Evolutionary conservation across 1,140 invertebrate genomes (phyloP).

Genomic region (Drosophila elegans): DNA sequence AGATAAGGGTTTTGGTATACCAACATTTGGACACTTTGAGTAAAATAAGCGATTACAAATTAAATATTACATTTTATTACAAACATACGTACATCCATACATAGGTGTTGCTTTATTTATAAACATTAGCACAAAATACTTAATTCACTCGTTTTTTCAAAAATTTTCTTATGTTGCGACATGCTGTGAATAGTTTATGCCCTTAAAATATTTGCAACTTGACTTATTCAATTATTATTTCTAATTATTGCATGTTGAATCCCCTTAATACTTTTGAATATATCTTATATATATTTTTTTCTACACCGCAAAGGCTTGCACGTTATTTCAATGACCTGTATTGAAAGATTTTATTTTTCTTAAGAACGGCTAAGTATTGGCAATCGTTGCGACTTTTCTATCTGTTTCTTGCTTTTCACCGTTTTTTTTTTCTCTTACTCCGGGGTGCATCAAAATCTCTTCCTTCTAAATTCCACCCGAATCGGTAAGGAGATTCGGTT

Average conservation of each 20-base stretch:
- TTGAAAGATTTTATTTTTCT: background rate
- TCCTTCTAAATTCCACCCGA: too few relatives aligned
- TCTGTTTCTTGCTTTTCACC: background rate
- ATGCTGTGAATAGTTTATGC: constrained; percentile 6
- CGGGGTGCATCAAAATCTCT: too few relatives aligned
- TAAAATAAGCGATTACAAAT: background rate
- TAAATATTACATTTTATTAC: constrained; percentile 25
- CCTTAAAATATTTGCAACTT: constrained; percentile 31
- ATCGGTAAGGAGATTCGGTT: too few relatives aligned
- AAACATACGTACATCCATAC: constrained; percentile 26
- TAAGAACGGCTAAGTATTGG: constrained; percentile 52
- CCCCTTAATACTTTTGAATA: constrained; percentile 67
- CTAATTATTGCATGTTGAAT: constrained; percentile 44
- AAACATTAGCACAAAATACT: constrained; percentile 44
- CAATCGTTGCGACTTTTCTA: constrained; percentile 25
- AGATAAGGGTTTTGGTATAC: background rate
- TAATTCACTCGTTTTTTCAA: constrained; percentile 35
- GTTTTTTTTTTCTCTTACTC: background rate
- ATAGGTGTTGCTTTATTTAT: constrained; percentile 17
- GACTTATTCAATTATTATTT: constrained; percentile 28
- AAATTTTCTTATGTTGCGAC: constrained; percentile 15
- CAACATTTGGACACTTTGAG: background rate
- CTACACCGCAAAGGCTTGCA: constrained; percentile 32
- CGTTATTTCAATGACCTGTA: constrained; percentile 15
- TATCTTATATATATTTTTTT: constrained; percentile 16